Evolutionary conservation across 2,113 vertebrate genomes (phyloP).

Genomic region (Pogona vitticeps): DNA sequence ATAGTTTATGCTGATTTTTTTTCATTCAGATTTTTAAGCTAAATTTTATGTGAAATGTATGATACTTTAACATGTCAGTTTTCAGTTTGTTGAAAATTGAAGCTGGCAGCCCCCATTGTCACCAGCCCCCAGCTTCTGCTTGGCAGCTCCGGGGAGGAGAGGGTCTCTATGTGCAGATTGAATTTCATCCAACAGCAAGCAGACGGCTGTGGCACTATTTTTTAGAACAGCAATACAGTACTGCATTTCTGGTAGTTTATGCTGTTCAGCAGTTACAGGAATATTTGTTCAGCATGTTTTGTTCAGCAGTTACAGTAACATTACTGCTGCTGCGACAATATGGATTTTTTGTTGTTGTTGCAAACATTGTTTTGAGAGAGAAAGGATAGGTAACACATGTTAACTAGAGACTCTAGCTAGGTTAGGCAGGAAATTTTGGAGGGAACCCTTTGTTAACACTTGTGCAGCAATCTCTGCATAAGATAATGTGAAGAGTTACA

Average conservation of each 20-base stretch:
- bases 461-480: conserved; percentile 6
- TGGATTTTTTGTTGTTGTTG: background rate
- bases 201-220: background rate
- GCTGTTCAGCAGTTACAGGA: background rate
- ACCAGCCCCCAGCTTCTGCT: conserved; percentile 8
- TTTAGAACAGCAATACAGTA: background rate
- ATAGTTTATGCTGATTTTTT: conserved; percentile 5
- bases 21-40: background rate
- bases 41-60: conserved; percentile 14
- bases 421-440: conserved; percentile 25
- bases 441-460: conserved; percentile 14
- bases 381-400: conserved; percentile 3
- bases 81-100: conserved; percentile 11
- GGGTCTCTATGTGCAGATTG: conserved; percentile 13
- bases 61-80: background rate
- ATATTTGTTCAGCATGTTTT: background rate
- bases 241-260: background rate
- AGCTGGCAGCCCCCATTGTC: conserved; percentile 15
- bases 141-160: background rate
- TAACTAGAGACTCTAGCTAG: background rate
- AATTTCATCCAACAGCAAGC: background rate
- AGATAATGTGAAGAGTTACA: accelerated
- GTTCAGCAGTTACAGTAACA: background rate
- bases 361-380: accelerated
- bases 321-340: background rate